Base-by-base conservation (phyloP, 2,888 invertebrate species). In the Phasia obesa region DNA sequence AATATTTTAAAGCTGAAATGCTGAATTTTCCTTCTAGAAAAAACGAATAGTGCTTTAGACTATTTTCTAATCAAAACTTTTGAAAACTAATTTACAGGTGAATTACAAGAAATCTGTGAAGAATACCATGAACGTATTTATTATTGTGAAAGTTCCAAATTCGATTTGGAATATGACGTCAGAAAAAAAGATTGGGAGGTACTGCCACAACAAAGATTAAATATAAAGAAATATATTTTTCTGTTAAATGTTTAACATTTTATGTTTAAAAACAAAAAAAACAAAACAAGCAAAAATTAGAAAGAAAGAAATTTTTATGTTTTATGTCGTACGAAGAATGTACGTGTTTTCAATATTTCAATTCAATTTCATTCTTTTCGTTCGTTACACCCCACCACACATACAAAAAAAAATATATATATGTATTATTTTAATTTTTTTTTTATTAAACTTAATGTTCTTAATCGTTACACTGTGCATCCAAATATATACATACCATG, bases 111-210 rank as follows among this genome's bases (percentile, higher is more conserved):
- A 94, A 96, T 98, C 94, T 95, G 96, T 94, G 95, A 97, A 95
- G 96, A 97, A 94, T 97, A 98, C 95, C 96, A 96, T 95, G 96
- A 97, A 93, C 97, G 97, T 94, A 95, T 98, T 95, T 96, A 96
- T 95, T 94, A 96, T 94, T 97, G 98, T 95, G 99, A 99, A 95
- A 96, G 97, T 94, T 97, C 98, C 94, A 99, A 99, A 95, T 99
- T 98, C 96, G 99, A 99, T 96, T 97, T 99, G 97, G 99, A 99
- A 96, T 96, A 97, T 94, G 97, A 98, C 95, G 98, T 99, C 94
- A 96, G 98, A 94, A 98, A 97, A 95, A 98, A 98, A 95, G 99
- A 99, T 94, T 98, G 96, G 94, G 99, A 99, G 97, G 98, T 98
- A 96, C 83, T 83, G 83, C 95, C 94, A 94, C 93, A 92, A 89